These are phyloP conservation scores for Acleris cristana DNA, from an alignment of 2,888 invertebrate species.

Conservation along the genomic window DNA sequence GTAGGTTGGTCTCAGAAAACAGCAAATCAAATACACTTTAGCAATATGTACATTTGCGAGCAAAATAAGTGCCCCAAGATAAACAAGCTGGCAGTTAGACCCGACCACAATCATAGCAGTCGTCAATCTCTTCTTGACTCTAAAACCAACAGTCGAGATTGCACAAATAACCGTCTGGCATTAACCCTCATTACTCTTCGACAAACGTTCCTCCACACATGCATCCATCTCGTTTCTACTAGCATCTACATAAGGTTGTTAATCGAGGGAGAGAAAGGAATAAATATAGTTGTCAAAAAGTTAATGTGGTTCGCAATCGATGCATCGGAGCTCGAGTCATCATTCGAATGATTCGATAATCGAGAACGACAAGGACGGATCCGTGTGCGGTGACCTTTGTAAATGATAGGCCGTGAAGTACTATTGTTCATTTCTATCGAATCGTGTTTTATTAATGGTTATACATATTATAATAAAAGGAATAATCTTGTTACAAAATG, in stretches of 20 bases:
- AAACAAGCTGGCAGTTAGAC: constrained; percentile 57
- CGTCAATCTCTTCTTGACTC: constrained; percentile 67
- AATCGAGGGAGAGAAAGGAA: constrained; percentile 9
- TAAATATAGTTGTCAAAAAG: constrained; percentile 50
- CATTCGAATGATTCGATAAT: constrained; percentile 74
- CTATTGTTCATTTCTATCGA: constrained; percentile 47
- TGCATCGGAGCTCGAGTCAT: constrained; percentile 49
- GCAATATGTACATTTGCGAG: constrained; percentile 51
- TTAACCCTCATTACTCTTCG: constrained; percentile 74
- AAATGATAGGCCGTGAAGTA: constrained; percentile 49
- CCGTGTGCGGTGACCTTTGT: constrained; percentile 65
- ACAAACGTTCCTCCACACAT: constrained; percentile 48
- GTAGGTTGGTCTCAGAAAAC: constrained; percentile 58
- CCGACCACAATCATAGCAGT: constrained; percentile 65
- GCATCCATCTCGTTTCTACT: constrained; percentile 37
- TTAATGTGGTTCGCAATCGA: constrained; percentile 48
- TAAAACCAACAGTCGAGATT: constrained; percentile 78
- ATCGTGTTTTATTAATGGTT: constrained; percentile 38
- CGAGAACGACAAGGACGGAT: constrained; percentile 63
- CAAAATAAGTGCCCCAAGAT: constrained; percentile 51
- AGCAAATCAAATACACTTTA: constrained; percentile 69
- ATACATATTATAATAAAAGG: constrained; percentile 25
- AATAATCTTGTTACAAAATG: constrained; percentile 20
- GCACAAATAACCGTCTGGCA: constrained; percentile 73
- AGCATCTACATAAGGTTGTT: constrained; percentile 19